phyloP scores from a whole-genome alignment of 2,888 invertebrate genomes.

The Pomacea canaliculata region DNA sequence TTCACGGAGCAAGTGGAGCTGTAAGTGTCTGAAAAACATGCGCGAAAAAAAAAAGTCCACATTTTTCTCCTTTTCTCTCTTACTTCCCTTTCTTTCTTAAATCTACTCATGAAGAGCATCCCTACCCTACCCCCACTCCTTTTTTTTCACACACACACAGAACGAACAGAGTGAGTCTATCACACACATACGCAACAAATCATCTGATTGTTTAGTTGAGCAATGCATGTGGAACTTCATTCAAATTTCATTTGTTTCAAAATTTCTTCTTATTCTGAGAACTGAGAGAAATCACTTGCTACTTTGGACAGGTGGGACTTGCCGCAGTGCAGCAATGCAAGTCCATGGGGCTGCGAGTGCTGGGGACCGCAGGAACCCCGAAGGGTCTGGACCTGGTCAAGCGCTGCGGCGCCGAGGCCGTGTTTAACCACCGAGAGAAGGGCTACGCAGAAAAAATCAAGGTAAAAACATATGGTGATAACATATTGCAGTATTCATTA shows the following conservation, averaged over 20 bases:
- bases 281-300: too few species aligned
- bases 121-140: too few species aligned
- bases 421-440: constrained; percentile 71
- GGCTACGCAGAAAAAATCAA: constrained; percentile 70
- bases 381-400: constrained; percentile 70
- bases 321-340: constrained; percentile 72
- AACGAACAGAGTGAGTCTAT: too few species aligned
- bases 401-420: constrained; percentile 71
- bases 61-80: too few species aligned
- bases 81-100: too few species aligned
- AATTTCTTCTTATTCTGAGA: too few species aligned
- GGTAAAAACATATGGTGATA: constrained; percentile 40
- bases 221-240: too few species aligned
- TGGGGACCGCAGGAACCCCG: constrained; percentile 73
- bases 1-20: constrained; percentile 75
- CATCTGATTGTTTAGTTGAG: background rate
- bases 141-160: background rate
- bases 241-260: too few species aligned
- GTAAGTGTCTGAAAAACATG: constrained; percentile 48
- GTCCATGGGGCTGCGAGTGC: constrained; percentile 66
- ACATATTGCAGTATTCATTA: too few species aligned
- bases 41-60: too few species aligned
- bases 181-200: background rate
- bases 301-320: constrained; percentile 52
- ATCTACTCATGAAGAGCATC: too few species aligned